Conservation (phyloP, 2,113 vertebrate species). For the Erythrocercus mccallii region DNA sequence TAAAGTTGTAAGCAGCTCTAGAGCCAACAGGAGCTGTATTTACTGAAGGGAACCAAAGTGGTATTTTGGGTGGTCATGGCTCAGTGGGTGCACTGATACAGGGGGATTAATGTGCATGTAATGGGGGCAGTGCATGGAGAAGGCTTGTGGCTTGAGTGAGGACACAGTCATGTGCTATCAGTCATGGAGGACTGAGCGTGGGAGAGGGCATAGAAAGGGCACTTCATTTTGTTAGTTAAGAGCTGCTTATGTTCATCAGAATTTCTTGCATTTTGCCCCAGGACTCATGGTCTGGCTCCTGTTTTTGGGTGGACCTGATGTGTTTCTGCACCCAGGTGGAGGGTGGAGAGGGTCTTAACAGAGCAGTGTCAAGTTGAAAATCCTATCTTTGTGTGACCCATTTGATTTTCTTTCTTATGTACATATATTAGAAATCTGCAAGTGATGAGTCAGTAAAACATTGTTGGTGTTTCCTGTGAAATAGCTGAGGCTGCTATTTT, state of each 20-base stretch:
- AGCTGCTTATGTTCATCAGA: not conserved
- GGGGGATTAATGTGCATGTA: not conserved
- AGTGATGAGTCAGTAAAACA: slow-evolving; percentile 68
- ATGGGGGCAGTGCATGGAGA: not conserved
- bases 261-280: not conserved
- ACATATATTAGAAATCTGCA: slow-evolving; percentile 40
- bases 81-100: not conserved
- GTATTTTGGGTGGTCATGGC: not conserved
- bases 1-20: slow-evolving; percentile 34
- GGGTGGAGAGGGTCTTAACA: not conserved
- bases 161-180: not conserved
- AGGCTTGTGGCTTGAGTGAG: not conserved
- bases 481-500: slow-evolving; percentile 58
- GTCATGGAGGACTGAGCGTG: rapidly evolving
- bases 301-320: not conserved
- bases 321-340: not conserved
- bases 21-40: not conserved
- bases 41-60: not conserved
- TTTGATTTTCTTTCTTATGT: not conserved
- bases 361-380: not conserved
- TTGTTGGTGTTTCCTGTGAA: slow-evolving; percentile 63
- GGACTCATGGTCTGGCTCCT: not conserved
- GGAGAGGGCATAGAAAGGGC: not conserved
- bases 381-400: not conserved
- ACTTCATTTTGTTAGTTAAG: not conserved